Conservation (phyloP, 2,888 invertebrate species). For the Gibbula magus region DNA sequence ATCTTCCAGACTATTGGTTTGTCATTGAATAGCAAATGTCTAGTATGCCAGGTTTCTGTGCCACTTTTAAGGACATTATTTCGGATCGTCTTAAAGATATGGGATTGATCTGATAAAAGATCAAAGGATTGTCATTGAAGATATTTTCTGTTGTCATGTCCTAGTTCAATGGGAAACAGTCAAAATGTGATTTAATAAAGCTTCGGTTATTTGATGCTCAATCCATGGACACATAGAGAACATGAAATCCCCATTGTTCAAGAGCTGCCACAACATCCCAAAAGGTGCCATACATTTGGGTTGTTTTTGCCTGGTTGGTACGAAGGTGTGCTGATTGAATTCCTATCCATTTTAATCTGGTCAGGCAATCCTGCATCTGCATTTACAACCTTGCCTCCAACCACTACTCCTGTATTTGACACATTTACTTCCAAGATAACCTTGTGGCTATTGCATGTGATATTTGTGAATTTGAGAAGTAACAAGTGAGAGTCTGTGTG, state of each 20-base stretch:
- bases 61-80: slow-evolving; percentile 44
- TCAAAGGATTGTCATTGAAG: not conserved
- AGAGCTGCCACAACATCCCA: not conserved
- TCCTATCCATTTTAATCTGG: no score
- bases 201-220: not conserved
- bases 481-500: no score
- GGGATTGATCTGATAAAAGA: not conserved
- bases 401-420: no score
- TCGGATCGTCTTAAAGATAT: slow-evolving; percentile 13
- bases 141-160: not conserved
- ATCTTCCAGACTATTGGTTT: slow-evolving; percentile 36
- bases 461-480: no score
- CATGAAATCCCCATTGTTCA: not conserved
- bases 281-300: not conserved
- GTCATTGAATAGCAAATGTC: slow-evolving; percentile 25
- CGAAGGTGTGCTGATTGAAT: not conserved
- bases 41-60: not conserved
- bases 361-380: no score
- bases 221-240: not conserved
- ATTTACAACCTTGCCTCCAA: no score
- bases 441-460: no score
- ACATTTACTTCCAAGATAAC: no score
- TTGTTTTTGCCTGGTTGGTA: not conserved
- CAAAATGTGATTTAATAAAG: not conserved
- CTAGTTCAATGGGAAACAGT: not conserved